Percentiles rank a stretch among this genome's conserved stretches.
These are phyloP conservation scores for Apomyelois bistriatella DNA, from an alignment of 2,888 invertebrate genomes.

Conservation along the genomic window DNA sequence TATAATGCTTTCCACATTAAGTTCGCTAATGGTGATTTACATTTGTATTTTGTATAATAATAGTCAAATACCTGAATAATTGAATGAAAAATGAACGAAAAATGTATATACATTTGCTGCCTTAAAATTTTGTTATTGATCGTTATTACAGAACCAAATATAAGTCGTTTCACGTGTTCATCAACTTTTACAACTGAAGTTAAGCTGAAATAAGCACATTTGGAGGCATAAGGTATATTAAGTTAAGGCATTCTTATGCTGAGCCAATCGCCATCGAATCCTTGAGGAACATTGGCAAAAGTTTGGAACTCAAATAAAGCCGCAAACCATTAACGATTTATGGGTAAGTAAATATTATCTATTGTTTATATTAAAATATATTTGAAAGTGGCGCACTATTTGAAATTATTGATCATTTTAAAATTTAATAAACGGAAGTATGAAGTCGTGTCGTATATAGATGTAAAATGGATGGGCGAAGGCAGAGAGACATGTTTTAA, in stretches of 20 bases:
- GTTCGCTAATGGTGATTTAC: too few species aligned
- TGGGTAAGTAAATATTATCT: background rate
- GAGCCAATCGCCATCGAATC: conserved; percentile 48
- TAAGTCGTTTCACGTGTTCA: conserved; percentile 24
- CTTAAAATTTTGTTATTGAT: background rate
- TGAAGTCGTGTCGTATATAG: too few species aligned
- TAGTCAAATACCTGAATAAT: too few species aligned
- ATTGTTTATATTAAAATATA: too few species aligned
- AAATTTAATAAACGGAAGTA: too few species aligned
- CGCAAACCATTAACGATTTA: conserved; percentile 31
- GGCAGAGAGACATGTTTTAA: too few species aligned
- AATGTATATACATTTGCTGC: background rate
- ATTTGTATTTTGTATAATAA: too few species aligned
- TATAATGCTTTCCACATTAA: too few species aligned
- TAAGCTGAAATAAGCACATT: conserved; percentile 46
- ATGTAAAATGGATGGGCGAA: too few species aligned
- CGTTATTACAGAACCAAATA: background rate
- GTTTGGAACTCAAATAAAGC: conserved; percentile 42
- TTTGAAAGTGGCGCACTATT: too few species aligned
- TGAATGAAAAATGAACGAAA: too few species aligned
- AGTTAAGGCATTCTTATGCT: conserved; percentile 48
- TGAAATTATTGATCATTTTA: too few species aligned
- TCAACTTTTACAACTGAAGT: conserved; percentile 20
- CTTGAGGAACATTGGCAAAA: conserved; percentile 35
- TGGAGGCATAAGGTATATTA: conserved; percentile 38